These are phyloP conservation scores for Stictonetta naevosa DNA, from an alignment of 2,113 vertebrate species.

Conservation along the genomic window DNA sequence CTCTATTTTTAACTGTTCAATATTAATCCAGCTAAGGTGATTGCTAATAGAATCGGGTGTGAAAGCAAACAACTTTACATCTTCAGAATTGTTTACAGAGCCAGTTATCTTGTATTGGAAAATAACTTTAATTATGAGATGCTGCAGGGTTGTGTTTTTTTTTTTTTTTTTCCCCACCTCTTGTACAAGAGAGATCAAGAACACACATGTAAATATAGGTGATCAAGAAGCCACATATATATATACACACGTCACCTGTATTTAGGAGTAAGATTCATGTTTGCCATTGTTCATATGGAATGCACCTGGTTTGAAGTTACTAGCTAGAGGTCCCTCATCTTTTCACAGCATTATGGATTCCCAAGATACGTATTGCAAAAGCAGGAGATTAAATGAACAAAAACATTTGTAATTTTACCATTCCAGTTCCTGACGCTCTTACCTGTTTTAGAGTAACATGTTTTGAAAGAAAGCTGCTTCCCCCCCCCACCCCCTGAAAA, in stretches of 20 bases:
- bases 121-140: neutral
- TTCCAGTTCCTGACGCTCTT: neutral
- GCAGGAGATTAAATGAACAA: neutral
- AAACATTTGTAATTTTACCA: neutral
- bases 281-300: too few relatives aligned
- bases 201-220: neutral
- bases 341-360: neutral
- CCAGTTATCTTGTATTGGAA: neutral
- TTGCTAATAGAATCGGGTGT: neutral
- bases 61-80: neutral
- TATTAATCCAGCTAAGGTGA: neutral
- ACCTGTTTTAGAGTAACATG: neutral
- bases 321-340: too few relatives aligned
- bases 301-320: neutral
- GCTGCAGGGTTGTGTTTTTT: neutral
- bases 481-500: neutral
- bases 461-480: neutral
- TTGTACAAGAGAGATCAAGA: neutral
- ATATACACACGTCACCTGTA: too few relatives aligned
- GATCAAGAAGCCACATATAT: neutral
- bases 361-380: too few relatives aligned
- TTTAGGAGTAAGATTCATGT: neutral
- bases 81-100: neutral
- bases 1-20: slow-evolving; percentile 21
- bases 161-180: neutral